These are phyloP conservation scores for Garrulus glandarius DNA, from an alignment of 2,797 vertebrate species.

Conservation along the genomic window DNA sequence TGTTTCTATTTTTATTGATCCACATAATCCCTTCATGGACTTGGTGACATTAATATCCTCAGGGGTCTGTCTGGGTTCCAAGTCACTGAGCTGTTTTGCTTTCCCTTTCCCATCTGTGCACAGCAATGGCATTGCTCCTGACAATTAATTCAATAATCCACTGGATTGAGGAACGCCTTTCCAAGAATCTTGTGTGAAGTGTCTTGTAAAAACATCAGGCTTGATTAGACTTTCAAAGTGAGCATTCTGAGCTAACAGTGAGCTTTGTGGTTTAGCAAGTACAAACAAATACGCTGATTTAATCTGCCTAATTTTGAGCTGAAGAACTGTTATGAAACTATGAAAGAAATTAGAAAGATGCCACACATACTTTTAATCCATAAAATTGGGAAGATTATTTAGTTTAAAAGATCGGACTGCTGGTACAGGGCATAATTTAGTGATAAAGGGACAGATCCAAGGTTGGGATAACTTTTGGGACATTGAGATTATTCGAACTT, in stretches of 20 bases:
- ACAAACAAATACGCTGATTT: background rate
- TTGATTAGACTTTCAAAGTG: background rate
- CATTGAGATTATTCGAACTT: background rate
- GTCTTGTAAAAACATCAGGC: background rate
- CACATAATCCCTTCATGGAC: conserved; percentile 40
- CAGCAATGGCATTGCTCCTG: background rate
- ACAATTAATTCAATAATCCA: conserved; percentile 49
- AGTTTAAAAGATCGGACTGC: background rate
- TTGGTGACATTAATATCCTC: conserved; percentile 46
- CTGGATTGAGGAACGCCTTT: background rate
- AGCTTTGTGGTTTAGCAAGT: background rate
- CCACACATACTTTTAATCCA: background rate
- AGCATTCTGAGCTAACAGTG: background rate
- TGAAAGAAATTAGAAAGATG: background rate
- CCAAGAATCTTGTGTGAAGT: conserved; percentile 23
- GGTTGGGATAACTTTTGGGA: background rate
- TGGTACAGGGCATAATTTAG: background rate
- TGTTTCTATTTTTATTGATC: conserved; percentile 65
- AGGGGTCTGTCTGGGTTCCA: conserved; percentile 20
- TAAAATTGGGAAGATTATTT: background rate
- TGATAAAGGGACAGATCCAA: background rate
- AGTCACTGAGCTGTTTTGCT: conserved; percentile 11
- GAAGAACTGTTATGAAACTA: background rate
- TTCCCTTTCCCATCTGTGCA: background rate
- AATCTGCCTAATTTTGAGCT: background rate